Evolutionary conservation across 1,140 invertebrate genomes (phyloP).

Genomic region (Cherax quadricarinatus): DNA sequence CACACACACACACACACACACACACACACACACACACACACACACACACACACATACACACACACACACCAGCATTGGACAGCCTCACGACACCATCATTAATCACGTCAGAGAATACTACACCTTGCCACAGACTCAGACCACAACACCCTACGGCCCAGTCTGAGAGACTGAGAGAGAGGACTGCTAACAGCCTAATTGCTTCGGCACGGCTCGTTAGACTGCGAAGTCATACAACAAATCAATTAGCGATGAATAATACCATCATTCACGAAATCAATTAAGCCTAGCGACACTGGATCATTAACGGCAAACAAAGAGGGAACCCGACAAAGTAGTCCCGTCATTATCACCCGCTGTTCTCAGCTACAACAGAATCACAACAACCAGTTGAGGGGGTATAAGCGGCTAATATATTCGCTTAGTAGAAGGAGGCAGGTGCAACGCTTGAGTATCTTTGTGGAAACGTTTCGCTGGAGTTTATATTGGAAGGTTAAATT

Average conservation of each 20-base stretch:
- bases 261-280: slow-evolving; percentile 8
- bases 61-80: too few species aligned
- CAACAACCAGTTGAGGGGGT: neutral
- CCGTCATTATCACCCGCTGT: neutral
- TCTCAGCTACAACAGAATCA: neutral
- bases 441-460: too few species aligned
- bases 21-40: too few species aligned
- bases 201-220: neutral
- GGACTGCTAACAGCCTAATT: neutral
- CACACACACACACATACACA: too few species aligned
- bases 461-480: too few species aligned
- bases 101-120: too few species aligned
- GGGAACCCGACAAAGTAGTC: neutral
- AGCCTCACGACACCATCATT: too few species aligned
- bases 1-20: too few species aligned
- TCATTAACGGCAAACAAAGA: neutral
- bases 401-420: neutral
- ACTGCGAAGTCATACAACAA: neutral
- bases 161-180: neutral
- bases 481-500: too few species aligned
- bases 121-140: too few species aligned
- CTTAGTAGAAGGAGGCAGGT: neutral
- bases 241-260: slow-evolving; percentile 11
- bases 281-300: neutral
- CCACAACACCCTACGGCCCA: too few species aligned